A percentile compares a stretch with the other conserved stretches of the same genome.
phyloP scores from a whole-genome alignment of 2,113 vertebrate species.

The Herpailurus yagouaroundi region DNA sequence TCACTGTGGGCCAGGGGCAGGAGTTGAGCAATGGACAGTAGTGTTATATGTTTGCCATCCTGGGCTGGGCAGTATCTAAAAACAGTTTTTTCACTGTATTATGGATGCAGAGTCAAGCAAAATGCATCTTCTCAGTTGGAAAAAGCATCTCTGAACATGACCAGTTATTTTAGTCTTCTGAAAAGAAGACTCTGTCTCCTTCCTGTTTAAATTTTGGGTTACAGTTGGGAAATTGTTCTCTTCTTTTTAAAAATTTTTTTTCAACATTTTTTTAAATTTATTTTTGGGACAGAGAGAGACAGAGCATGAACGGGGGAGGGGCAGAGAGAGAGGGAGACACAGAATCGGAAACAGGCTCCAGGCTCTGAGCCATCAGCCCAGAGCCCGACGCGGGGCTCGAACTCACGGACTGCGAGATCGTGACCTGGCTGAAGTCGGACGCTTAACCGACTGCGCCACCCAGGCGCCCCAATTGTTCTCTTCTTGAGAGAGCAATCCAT shows the following conservation, averaged over 20 bases:
- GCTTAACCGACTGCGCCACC: too few relatives aligned
- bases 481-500: background rate
- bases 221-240: background rate
- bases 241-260: too few relatives aligned
- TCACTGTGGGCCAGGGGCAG: background rate
- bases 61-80: background rate
- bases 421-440: too few relatives aligned
- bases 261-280: too few relatives aligned
- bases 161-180: slow-evolving; percentile 1
- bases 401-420: too few relatives aligned
- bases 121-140: background rate
- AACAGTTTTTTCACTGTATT: background rate
- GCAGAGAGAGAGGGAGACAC: too few relatives aligned
- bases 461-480: background rate
- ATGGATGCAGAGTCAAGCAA: background rate
- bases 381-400: too few relatives aligned
- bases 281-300: too few relatives aligned
- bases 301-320: too few relatives aligned
- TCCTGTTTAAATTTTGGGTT: background rate
- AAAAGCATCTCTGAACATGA: background rate
- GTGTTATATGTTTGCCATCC: background rate
- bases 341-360: too few relatives aligned
- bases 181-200: background rate
- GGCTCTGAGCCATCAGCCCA: too few relatives aligned
- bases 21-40: background rate